Base-by-base conservation (phyloP, 2,797 vertebrate species). In the Gymnocypris eckloni region DNA sequence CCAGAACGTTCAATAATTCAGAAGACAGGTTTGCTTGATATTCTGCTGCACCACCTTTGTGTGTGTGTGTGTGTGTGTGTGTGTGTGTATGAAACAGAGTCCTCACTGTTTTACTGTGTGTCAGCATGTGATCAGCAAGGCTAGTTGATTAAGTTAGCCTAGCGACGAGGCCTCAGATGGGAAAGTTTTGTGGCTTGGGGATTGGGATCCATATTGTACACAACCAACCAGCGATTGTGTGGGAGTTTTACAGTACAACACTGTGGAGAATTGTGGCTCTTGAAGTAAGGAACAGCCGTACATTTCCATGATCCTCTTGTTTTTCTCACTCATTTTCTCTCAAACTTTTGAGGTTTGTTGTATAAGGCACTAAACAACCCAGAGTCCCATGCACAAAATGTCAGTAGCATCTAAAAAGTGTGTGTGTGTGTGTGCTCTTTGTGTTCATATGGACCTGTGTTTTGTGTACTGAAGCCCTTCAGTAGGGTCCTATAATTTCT, bases 11-110 rank as follows among this genome's bases (percentile, higher is more conserved):
- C 93, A 95, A 95, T 96, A 95, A 96, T 96, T 95, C 94, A 96
- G 89, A 91, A 94, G 92, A 91, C 92, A 91, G 93, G 93, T 94
- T 95, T 95, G 93, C 95, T 96, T 95, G 95, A 93, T 93, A 95
- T 96, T 95, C 94, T 93, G 91, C 91, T 93, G 93, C 91, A 92
- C 90, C 91, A 93, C 88, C 86, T 89, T 56, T 56, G 2, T 16
- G 4, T 15, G 4, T 48, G 45, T 45, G 45, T 45, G 45, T 12
- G 52, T 89, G 88, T 81, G 88, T 89, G 88, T 86, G 89, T 76
- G 84, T 84, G 83, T 82, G 83, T 86, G 28, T 6, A 64, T 33
- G 61, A 18, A 50, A 61, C 54, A 4, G n/a, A 41, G 48, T 41
- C 39, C 86, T 93, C 86, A 90, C 87, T 89, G 89, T 90, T 87